Conservation (phyloP, 2,888 invertebrate genomes). For the Harpalus rufipes region DNA sequence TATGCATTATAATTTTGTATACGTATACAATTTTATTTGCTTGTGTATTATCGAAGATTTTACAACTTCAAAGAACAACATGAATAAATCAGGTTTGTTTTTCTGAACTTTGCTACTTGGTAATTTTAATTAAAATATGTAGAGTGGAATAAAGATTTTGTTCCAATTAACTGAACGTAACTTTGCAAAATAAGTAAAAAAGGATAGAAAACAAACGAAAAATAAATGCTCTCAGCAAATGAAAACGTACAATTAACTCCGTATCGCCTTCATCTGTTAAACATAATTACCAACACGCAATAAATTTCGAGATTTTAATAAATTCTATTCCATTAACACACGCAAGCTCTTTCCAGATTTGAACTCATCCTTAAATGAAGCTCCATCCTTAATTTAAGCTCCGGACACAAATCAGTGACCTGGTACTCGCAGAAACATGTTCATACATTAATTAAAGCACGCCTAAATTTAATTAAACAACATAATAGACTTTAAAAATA, state of each 20-base stretch:
- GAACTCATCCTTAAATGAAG: constrained; percentile 11
- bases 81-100: background rate
- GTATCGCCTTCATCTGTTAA: constrained; percentile 30
- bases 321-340: constrained; percentile 39
- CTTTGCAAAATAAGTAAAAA: constrained; percentile 1
- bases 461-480: constrained; percentile 30
- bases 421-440: constrained; percentile 18
- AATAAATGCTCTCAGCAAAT: constrained; percentile 23
- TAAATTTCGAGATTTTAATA: constrained; percentile 27
- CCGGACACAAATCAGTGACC: constrained; percentile 34
- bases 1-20: background rate
- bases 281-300: constrained; percentile 18
- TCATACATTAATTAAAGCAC: constrained; percentile 37
- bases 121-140: background rate
- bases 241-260: constrained; percentile 33
- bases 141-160: background rate
- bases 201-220: constrained; percentile 15
- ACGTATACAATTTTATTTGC: background rate
- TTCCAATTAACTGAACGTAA: background rate
- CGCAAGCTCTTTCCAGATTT: constrained; percentile 27
- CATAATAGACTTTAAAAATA: constrained; percentile 30
- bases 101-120: background rate
- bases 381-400: constrained; percentile 17
- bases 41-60: background rate
- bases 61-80: background rate